phyloP scores from a whole-genome alignment of 2,113 vertebrate genomes.

The Turdus rufiventris region DNA sequence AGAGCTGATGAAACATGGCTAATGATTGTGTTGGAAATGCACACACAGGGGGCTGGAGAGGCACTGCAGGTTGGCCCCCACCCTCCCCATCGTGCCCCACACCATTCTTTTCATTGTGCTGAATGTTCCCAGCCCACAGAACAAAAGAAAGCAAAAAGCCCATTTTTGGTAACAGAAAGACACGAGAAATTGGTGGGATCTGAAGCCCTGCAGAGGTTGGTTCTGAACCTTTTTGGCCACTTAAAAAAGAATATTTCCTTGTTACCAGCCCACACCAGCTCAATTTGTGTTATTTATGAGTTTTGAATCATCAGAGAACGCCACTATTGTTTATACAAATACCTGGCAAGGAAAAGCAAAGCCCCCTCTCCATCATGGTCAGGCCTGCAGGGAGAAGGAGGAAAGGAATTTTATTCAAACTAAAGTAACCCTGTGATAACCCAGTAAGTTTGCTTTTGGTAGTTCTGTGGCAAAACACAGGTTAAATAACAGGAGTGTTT shows the following conservation, averaged over 20 bases:
- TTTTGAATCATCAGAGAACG: not conserved
- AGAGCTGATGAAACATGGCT: conserved; percentile 17
- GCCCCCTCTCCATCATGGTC: not conserved
- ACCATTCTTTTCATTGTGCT: not conserved
- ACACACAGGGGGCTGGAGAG: not conserved
- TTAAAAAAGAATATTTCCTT: not conserved
- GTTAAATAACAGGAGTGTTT: not conserved
- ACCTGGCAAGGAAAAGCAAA: not conserved
- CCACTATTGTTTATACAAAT: not conserved
- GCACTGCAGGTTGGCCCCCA: not conserved
- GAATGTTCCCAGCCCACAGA: not conserved
- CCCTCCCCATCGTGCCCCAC: not conserved
- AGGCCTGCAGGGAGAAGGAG: not conserved
- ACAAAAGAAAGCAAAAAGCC: not conserved
- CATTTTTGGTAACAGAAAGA: not conserved
- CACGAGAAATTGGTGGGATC: not conserved
- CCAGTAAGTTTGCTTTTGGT: not conserved
- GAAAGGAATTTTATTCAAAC: not conserved
- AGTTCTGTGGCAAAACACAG: not conserved
- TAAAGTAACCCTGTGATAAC: not conserved
- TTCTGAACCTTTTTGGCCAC: not conserved
- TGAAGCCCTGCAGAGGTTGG: not conserved
- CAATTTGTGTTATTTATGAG: not conserved
- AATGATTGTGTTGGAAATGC: not conserved
- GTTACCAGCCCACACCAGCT: not conserved